Conservation (phyloP, 2,797 vertebrate species). For the Muraenolepis orangiensis region DNA sequence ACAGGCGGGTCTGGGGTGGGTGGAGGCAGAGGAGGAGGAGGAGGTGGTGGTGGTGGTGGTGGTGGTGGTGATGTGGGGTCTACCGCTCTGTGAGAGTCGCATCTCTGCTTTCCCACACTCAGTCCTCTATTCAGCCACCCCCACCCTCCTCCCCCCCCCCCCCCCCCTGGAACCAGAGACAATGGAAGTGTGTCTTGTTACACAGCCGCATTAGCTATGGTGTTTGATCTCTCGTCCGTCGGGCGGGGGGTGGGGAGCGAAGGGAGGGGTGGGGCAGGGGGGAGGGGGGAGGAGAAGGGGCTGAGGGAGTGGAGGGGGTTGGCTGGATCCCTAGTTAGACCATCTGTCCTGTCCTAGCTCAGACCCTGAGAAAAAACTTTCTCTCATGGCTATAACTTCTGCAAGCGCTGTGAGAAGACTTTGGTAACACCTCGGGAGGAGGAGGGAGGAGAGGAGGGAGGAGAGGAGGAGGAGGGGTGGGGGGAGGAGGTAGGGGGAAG, state of each 20-base stretch:
- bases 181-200: slow-evolving; percentile 85
- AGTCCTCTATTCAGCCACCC: slow-evolving; percentile 67
- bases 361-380: slow-evolving; percentile 68
- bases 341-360: slow-evolving; percentile 72
- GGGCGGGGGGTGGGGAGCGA: slow-evolving; percentile 39
- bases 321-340: slow-evolving; percentile 44
- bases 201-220: slow-evolving; percentile 79
- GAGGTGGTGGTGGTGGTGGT: neutral
- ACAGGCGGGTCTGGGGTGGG: slow-evolving; percentile 6
- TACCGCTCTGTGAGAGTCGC: slow-evolving; percentile 75
- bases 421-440: slow-evolving; percentile 19
- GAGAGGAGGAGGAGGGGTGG: neutral
- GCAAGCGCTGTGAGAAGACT: slow-evolving; percentile 24
- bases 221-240: slow-evolving; percentile 77
- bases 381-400: slow-evolving; percentile 49
- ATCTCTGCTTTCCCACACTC: slow-evolving; percentile 79
- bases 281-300: slow-evolving; percentile 28
- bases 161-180: slow-evolving; percentile 59
- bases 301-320: slow-evolving; percentile 5
- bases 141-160: slow-evolving; percentile 50
- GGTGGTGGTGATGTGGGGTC: slow-evolving; percentile 38
- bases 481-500: neutral
- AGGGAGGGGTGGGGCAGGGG: neutral
- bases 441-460: neutral
- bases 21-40: slow-evolving; percentile 37